These are phyloP conservation scores for Dendroctonus valens DNA, from an alignment of 1,140 invertebrate species.

Conservation along the genomic window DNA sequence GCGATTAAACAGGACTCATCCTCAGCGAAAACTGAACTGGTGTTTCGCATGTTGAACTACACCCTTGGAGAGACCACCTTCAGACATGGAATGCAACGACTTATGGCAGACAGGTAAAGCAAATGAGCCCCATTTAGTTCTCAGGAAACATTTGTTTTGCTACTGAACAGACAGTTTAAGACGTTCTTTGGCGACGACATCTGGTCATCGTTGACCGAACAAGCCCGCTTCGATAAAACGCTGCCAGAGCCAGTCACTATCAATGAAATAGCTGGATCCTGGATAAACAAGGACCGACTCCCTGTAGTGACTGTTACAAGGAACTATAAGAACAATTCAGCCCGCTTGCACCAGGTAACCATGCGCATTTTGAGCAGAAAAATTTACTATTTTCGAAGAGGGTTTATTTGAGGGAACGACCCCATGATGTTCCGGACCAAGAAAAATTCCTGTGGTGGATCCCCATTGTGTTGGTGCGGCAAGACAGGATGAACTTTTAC, in stretches of 20 bases:
- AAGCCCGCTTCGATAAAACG: constrained; percentile 59
- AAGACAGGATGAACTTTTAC: constrained; percentile 58
- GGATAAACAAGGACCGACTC: constrained; percentile 77
- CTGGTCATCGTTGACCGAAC: constrained; percentile 71
- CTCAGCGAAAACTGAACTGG: constrained; percentile 74
- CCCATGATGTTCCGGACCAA: constrained; percentile 63
- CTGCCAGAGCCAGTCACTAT: constrained; percentile 60
- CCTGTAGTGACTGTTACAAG: constrained; percentile 74
- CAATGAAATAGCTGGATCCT: constrained; percentile 70
- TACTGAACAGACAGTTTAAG: constrained; percentile 61
- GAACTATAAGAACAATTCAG: constrained; percentile 64
- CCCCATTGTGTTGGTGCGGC: constrained; percentile 60
- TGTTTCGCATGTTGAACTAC: constrained; percentile 90
- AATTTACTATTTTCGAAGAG: constrained; percentile 52
- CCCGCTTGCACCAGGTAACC: constrained; percentile 64
- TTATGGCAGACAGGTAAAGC: constrained; percentile 60
- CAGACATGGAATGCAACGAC: constrained; percentile 68
- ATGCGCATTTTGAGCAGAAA: constrained; percentile 9
- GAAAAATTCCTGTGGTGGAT: constrained; percentile 68
- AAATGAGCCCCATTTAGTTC: not conserved
- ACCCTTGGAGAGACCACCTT: constrained; percentile 80
- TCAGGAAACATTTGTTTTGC: not conserved
- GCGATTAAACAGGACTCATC: constrained; percentile 71
- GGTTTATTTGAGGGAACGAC: constrained; percentile 66
- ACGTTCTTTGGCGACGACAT: constrained; percentile 79